Evolutionary conservation across 1,140 invertebrate species (phyloP), one percentile per base, ranked within the genome.

Genomic region (Drosophila lacteicornis): DNA sequence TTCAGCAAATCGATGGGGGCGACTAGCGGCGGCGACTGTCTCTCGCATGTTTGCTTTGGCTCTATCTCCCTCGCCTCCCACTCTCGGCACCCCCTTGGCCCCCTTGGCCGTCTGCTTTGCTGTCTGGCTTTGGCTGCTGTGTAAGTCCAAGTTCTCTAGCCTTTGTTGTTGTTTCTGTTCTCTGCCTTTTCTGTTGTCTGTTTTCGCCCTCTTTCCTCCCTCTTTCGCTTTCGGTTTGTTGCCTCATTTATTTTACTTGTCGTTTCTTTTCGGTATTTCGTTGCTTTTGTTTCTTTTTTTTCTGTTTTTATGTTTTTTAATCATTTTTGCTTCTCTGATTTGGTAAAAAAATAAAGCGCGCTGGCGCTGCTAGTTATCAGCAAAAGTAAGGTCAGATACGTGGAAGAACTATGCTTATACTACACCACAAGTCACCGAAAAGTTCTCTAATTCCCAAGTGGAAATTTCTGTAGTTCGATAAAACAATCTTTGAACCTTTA

Each of bases 191-290:
- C 25, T 60, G 81, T 75, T 66, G 69, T 81, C 75, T 55, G 81
- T 59, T 82, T 82, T 67, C 69, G 62, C 50, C 56, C 27, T 75
- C 59, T n/a, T 45, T 33, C 60, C 42, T 66, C 56, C 51, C 47
- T 83, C 46, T 46, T 84, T 63, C 58, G 82, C 80, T 73, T 73
- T 86, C 60, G 57, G 63, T 66, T 81, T 85, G 63, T 75, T 80
- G 82, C 69, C 84, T 87, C 80, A 88, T 87, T 88, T 90, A 90
- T 69, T 90, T 84, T 70, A 78, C 76, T 90, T 75, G 55, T 80
- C 60, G 60, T 71, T 74, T 71, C 53, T 80, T 62, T 49, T 74
- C 45, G 43, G 17, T 55, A 40, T 70, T 82, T 75, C 73, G 36
- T 70, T 74, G 77, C 55, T 13, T 40, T 84, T 71, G 61, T 36